Conservation (phyloP, 2,797 vertebrate species). For the Amniataba percoides region DNA sequence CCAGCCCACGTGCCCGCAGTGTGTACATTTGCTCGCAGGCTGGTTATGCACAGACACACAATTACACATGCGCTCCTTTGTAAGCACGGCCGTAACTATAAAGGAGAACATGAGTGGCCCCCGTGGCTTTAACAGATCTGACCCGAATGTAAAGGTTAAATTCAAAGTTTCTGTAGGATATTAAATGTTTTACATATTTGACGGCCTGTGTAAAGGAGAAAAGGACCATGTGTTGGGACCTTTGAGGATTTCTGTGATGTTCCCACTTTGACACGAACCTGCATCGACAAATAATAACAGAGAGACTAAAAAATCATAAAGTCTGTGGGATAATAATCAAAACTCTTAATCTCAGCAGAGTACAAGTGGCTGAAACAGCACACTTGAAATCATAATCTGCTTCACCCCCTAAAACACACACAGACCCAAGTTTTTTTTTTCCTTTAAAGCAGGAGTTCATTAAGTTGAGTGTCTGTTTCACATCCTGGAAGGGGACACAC, state of each 20-base stretch:
- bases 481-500: slow-evolving; percentile 56
- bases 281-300: not conserved
- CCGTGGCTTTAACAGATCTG: slow-evolving; percentile 42
- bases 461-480: slow-evolving; percentile 68
- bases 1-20: slow-evolving; percentile 24
- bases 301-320: slow-evolving; percentile 2
- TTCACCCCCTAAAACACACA: slow-evolving; percentile 5
- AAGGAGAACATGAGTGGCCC: slow-evolving; percentile 37
- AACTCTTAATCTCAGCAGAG: slow-evolving; percentile 3
- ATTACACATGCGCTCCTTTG: slow-evolving; percentile 32
- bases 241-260: not conserved
- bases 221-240: not conserved
- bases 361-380: not conserved
- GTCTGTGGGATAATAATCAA: not conserved
- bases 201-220: not conserved
- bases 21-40: slow-evolving; percentile 49
- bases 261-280: slow-evolving; percentile 15
- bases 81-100: slow-evolving; percentile 31
- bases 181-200: slow-evolving; percentile 1
- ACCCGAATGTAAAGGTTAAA: slow-evolving; percentile 46
- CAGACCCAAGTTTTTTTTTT: not conserved
- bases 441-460: slow-evolving; percentile 47
- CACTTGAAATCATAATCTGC: not conserved
- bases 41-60: slow-evolving; percentile 66
- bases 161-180: slow-evolving; percentile 31